These are phyloP conservation scores for Pygoscelis antarcticus DNA, from an alignment of 2,113 vertebrate genomes.

Conservation along the genomic window DNA sequence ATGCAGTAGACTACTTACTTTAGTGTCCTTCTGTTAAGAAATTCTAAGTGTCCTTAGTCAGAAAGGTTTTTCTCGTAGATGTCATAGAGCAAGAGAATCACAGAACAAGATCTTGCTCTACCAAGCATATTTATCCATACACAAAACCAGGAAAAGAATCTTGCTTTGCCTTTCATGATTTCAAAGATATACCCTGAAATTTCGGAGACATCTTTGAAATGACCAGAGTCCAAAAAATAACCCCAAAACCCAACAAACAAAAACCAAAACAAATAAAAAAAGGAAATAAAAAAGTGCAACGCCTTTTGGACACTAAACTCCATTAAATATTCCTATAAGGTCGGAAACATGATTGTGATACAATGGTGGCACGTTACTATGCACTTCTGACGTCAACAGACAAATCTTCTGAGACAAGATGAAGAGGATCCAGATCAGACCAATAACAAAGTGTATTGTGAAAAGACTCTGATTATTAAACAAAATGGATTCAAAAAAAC, in stretches of 20 bases:
- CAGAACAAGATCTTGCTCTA: not conserved
- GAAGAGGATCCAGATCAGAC: not conserved
- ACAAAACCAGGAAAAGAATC: not conserved
- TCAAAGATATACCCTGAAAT: not conserved
- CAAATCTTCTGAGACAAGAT: not conserved
- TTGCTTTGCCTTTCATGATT: not conserved
- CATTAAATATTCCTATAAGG: not conserved
- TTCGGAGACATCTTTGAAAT: not conserved
- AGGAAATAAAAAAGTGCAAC: not conserved
- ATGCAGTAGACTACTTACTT: not conserved
- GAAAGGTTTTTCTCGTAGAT: not conserved
- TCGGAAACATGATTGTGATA: not conserved
- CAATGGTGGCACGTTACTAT: not conserved
- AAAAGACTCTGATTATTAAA: not conserved
- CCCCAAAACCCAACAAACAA: not conserved
- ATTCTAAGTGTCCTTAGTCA: not conserved
- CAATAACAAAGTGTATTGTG: not conserved
- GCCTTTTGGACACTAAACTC: not conserved
- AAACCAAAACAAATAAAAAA: not conserved
- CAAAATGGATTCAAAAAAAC: not conserved
- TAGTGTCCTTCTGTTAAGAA: not conserved
- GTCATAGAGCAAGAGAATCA: not conserved
- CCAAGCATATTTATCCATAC: not conserved
- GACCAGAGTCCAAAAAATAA: not conserved
- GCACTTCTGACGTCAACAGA: not conserved